phyloP scores from a whole-genome alignment of 2,888 invertebrate genomes.

The Pelosia muscerda region DNA sequence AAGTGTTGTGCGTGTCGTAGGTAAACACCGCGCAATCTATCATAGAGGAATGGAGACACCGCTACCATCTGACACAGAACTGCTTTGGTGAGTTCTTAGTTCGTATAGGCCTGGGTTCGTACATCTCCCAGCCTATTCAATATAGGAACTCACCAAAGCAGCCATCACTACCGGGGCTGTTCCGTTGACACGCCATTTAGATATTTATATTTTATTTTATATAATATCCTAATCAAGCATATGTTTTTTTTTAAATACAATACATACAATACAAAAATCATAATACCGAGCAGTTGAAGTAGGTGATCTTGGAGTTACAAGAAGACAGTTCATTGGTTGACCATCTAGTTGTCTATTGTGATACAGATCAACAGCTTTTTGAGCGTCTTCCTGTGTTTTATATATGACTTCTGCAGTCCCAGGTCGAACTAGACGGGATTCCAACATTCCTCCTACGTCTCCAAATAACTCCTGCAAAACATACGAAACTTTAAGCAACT shows the following conservation, averaged over 20 bases:
- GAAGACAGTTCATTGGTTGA: conserved; percentile 96
- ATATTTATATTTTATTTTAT: no score
- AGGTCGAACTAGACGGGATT: conserved; percentile 93
- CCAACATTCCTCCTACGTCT: conserved; percentile 95
- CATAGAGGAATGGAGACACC: no score
- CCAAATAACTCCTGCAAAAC: conserved; percentile 94
- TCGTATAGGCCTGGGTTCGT: no score
- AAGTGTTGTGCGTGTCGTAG: no score
- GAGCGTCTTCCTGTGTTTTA: conserved; percentile 93
- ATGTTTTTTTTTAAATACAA: background rate
- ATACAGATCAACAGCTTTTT: conserved; percentile 96
- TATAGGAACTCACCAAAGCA: no score
- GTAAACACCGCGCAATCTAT: no score
- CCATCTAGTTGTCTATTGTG: conserved; percentile 97
- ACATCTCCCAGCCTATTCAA: no score
- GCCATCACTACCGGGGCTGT: no score
- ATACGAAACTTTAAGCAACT: conserved; percentile 13
- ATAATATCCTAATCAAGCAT: background rate
- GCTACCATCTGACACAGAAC: no score
- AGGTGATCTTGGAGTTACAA: conserved; percentile 90
- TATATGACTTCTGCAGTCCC: conserved; percentile 98
- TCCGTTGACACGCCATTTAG: no score
- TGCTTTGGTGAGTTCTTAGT: no score
- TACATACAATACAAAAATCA: no score
- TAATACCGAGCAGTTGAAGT: conserved; percentile 58